Percentiles rank a stretch among this genome's conserved stretches.
These are phyloP conservation scores for Maniola hyperantus DNA, from an alignment of 2,888 invertebrate species.

Conservation along the genomic window DNA sequence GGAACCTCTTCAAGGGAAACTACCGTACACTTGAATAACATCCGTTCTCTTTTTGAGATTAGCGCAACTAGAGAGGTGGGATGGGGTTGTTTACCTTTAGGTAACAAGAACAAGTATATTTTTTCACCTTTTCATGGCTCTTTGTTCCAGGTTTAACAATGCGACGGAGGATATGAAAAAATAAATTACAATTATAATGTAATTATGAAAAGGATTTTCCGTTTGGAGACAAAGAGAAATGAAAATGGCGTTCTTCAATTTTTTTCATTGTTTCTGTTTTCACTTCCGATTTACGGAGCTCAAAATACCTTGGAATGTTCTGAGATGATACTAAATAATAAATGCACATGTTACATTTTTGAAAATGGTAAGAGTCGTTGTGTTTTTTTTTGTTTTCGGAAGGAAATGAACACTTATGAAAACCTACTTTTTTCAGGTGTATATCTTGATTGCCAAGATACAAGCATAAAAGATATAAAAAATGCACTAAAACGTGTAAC, in stretches of 20 bases:
- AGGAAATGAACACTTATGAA: conserved; percentile 17
- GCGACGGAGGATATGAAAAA: conserved; percentile 51
- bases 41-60: too few species aligned
- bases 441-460: conserved; percentile 93
- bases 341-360: conserved; percentile 95
- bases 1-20: too few species aligned
- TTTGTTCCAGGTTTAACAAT: conserved; percentile 63
- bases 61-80: too few species aligned
- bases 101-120: background rate
- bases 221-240: conserved; percentile 65
- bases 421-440: conserved; percentile 80
- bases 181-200: conserved; percentile 66
- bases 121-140: conserved; percentile 7
- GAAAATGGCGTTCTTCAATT: conserved; percentile 68
- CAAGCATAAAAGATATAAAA: conserved; percentile 88
- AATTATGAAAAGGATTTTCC: conserved; percentile 76
- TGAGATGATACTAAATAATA: conserved; percentile 87
- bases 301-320: conserved; percentile 85
- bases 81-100: too few species aligned
- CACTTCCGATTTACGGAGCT: conserved; percentile 75
- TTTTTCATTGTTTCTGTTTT: conserved; percentile 71
- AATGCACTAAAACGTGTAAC: conserved; percentile 87
- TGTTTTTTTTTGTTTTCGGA: conserved; percentile 8
- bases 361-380: conserved; percentile 87
- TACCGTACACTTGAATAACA: too few species aligned